These are phyloP conservation scores for Ophonus ardosiacus DNA, from an alignment of 2,888 invertebrate species.

Conservation along the genomic window DNA sequence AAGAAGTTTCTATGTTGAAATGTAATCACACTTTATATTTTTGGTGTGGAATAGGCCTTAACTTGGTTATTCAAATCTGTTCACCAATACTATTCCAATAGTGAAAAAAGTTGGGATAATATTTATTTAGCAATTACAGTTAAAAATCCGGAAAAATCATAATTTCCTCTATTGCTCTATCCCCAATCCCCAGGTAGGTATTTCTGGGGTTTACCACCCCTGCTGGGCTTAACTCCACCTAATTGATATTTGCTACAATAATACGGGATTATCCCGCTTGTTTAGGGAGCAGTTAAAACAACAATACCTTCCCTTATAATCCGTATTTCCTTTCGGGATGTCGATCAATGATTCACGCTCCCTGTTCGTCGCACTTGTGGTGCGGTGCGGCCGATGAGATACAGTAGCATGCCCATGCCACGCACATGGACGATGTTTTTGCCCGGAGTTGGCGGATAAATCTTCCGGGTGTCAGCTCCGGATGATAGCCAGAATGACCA, in stretches of 20 bases:
- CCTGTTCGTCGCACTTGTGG: not conserved
- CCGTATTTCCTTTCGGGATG: not conserved
- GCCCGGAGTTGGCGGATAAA: conserved; percentile 29
- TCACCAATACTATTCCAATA: not conserved
- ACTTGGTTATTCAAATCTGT: not conserved
- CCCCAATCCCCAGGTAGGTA: not conserved
- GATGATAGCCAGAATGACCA: not conserved
- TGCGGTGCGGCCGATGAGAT: not conserved
- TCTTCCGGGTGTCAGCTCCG: conserved; percentile 41
- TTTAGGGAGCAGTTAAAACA: conserved; percentile 55
- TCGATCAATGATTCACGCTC: not conserved
- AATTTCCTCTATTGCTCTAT: not conserved
- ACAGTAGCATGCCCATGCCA: conserved; percentile 6
- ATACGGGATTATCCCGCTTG: conserved; percentile 55
- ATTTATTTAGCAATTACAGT: not conserved
- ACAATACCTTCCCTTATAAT: conserved; percentile 36
- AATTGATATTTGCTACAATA: conserved; percentile 63
- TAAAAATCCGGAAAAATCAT: not conserved
- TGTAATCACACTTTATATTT: too few species aligned
- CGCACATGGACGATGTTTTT: conserved; percentile 35
- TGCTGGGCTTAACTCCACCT: conserved; percentile 48
- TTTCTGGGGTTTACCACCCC: not conserved
- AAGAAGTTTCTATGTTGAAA: too few species aligned
- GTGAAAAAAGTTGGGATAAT: not conserved
- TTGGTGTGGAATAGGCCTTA: too few species aligned